phyloP scores from a whole-genome alignment of 2,888 invertebrate species.

The Neoaliturus tenellus region DNA sequence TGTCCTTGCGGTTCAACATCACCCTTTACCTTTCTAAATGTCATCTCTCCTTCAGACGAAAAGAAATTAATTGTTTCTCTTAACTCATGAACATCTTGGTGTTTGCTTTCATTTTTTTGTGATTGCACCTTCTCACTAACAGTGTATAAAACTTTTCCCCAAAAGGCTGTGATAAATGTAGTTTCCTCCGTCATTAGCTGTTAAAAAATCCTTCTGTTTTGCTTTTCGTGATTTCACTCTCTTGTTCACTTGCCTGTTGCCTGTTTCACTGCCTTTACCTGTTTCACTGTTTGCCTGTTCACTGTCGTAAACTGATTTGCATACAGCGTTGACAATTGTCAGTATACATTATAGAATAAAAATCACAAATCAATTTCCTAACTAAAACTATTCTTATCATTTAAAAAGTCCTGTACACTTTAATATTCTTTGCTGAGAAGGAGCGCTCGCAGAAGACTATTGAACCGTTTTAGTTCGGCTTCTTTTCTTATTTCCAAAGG shows the following conservation, averaged over 20 bases:
- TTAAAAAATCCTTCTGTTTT: background rate
- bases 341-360: too few species aligned
- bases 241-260: constrained; percentile 4
- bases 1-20: background rate
- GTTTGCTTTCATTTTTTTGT: background rate
- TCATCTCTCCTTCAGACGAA: constrained; percentile 12
- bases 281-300: too few species aligned
- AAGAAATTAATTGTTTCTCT: constrained; percentile 22
- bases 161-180: background rate
- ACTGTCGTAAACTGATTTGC: too few species aligned
- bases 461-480: too few species aligned
- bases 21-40: background rate
- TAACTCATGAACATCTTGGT: constrained; percentile 17
- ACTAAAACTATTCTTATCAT: too few species aligned
- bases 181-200: too few species aligned
- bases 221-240: constrained; percentile 36
- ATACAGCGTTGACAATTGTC: too few species aligned
- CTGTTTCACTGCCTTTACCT: constrained; percentile 24
- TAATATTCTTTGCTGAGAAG: too few species aligned
- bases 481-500: too few species aligned
- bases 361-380: too few species aligned
- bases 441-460: too few species aligned
- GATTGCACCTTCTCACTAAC: constrained; percentile 32
- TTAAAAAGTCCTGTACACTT: too few species aligned
- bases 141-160: constrained; percentile 11